These are phyloP conservation scores for Drosophila seclusa DNA, from an alignment of 2,888 invertebrate species.

Conservation along the genomic window DNA sequence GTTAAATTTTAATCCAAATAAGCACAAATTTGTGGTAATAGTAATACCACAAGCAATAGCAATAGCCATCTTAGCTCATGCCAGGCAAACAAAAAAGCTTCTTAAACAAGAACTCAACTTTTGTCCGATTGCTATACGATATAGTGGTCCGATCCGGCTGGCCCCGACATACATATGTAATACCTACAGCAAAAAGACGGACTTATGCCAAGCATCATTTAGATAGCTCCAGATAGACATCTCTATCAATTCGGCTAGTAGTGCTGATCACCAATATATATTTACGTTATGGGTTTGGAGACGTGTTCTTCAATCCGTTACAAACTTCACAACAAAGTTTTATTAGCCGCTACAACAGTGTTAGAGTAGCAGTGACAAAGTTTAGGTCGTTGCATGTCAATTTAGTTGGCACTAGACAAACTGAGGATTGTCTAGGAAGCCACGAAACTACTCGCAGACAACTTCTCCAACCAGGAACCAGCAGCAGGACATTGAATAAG, in stretches of 20 bases:
- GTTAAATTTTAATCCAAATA: not conserved
- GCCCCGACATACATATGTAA: no score
- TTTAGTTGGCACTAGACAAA: constrained; percentile 57
- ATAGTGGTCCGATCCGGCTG: not conserved
- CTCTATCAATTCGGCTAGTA: not conserved
- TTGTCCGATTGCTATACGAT: not conserved
- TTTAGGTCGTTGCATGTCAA: constrained; percentile 23
- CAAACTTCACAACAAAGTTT: not conserved
- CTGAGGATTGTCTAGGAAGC: constrained; percentile 54
- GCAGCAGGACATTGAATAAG: constrained; percentile 10
- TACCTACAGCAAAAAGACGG: constrained; percentile 6
- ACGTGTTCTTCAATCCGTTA: not conserved
- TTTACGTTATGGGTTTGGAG: not conserved
- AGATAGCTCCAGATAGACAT: not conserved
- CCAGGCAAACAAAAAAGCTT: not conserved
- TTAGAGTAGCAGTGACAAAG: not conserved
- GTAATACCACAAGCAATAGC: not conserved
- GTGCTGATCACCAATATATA: not conserved
- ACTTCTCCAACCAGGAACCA: constrained; percentile 7
- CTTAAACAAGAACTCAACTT: not conserved
- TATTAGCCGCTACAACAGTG: not conserved
- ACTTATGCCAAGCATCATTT: not conserved
- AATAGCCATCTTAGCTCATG: not conserved
- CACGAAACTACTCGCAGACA: constrained; percentile 20
- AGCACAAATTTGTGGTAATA: not conserved